Conservation (phyloP, 2,888 invertebrate genomes). For the Onthophagus sagittarius region DNA sequence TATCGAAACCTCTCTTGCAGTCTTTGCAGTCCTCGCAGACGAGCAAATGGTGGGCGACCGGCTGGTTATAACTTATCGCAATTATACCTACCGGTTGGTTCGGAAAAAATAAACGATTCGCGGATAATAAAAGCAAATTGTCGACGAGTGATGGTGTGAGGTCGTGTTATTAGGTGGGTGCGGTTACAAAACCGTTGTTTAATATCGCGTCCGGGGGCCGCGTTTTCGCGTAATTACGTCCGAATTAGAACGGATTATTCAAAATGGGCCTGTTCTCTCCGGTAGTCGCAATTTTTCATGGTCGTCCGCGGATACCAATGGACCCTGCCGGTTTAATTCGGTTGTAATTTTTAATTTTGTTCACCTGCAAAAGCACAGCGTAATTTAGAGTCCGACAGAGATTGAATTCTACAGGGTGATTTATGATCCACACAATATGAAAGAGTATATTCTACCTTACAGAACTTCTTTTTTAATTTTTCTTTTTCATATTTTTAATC, state of each 20-base stretch:
- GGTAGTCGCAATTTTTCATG: background rate
- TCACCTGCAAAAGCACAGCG: background rate
- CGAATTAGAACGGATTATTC: constrained; percentile 2
- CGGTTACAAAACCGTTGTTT: background rate
- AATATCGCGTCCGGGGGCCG: background rate
- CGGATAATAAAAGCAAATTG: constrained; percentile 10
- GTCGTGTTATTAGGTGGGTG: constrained; percentile 2
- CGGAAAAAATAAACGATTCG: background rate
- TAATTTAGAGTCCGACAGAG: background rate
- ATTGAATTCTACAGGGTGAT: background rate
- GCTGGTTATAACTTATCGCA: constrained; percentile 1
- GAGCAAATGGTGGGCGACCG: background rate
- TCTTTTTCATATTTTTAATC: no score
- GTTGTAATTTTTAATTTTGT: background rate
- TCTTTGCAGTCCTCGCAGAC: no score
- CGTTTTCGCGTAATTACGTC: constrained; percentile 3
- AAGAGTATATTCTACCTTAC: no score
- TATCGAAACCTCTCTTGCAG: background rate
- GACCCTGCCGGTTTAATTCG: background rate
- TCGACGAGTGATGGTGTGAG: background rate
- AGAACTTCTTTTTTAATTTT: no score
- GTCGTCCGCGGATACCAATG: background rate
- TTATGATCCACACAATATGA: background rate
- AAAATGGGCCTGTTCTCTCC: background rate
- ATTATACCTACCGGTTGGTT: background rate